A percentile compares a stretch with the other conserved stretches of the same genome.
These are phyloP conservation scores for Zeus faber DNA, from an alignment of 2,113 vertebrate genomes.

Conservation along the genomic window DNA sequence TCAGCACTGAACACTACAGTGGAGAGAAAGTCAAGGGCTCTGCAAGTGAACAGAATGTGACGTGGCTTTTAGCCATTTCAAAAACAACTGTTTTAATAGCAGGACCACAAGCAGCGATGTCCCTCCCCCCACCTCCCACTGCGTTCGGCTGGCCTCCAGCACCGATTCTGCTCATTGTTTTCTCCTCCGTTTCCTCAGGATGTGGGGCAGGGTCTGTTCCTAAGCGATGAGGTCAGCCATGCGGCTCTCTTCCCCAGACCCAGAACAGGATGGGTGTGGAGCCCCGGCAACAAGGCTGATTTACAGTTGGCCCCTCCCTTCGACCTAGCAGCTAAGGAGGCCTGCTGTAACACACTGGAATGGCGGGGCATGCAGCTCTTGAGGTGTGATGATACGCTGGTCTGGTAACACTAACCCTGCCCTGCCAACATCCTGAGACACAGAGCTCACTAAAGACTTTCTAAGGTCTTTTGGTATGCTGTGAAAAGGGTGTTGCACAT, in stretches of 20 bases:
- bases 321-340: slow-evolving; percentile 16
- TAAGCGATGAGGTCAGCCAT: slow-evolving; percentile 66
- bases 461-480: slow-evolving; percentile 48
- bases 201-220: slow-evolving; percentile 64
- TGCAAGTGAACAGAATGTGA: too few species aligned
- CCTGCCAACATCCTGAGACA: slow-evolving; percentile 35
- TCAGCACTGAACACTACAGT: slow-evolving; percentile 44
- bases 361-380: slow-evolving; percentile 17
- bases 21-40: too few species aligned
- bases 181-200: slow-evolving; percentile 66
- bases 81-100: slow-evolving; percentile 21
- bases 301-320: slow-evolving; percentile 55
- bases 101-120: slow-evolving; percentile 15
- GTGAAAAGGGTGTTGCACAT: slow-evolving; percentile 48
- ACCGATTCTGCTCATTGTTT: slow-evolving; percentile 63
- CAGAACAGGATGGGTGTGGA: slow-evolving; percentile 72
- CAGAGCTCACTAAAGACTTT: slow-evolving; percentile 49
- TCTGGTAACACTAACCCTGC: slow-evolving; percentile 56
- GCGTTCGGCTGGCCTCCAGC: slow-evolving; percentile 33
- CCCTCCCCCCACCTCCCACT: slow-evolving; percentile 12
- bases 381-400: slow-evolving; percentile 44
- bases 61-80: too few species aligned
- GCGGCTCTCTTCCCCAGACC: slow-evolving; percentile 54
- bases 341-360: slow-evolving; percentile 20
- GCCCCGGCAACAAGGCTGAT: slow-evolving; percentile 52